Conservation (phyloP, 1,140 invertebrate genomes). For the Habropoda laboriosa region DNA sequence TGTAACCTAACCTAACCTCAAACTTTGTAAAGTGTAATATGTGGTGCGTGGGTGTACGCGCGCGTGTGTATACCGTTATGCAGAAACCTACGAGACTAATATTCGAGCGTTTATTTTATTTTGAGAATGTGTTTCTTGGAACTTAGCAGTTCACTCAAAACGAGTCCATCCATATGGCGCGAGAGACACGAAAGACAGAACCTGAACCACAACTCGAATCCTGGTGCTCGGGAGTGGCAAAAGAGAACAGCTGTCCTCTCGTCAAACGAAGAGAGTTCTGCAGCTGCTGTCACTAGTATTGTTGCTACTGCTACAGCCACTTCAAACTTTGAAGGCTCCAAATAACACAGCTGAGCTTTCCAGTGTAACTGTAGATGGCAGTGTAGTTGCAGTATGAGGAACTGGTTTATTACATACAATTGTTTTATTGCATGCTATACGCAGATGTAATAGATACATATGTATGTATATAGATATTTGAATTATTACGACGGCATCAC, state of each 20-base stretch:
- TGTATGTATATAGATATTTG: too few relatives aligned
- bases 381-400: slow-evolving; percentile 2
- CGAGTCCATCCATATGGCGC: slow-evolving; percentile 40
- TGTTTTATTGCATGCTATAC: too few relatives aligned
- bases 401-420: slow-evolving; percentile 37
- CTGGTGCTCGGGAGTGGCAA: slow-evolving; percentile 34
- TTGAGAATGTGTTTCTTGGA: slow-evolving; percentile 45
- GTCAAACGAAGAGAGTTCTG: slow-evolving; percentile 34
- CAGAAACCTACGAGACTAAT: neutral
- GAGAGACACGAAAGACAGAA: slow-evolving; percentile 46
- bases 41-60: too few relatives aligned
- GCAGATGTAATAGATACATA: neutral
- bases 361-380: slow-evolving; percentile 22
- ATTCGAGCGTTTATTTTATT: slow-evolving; percentile 23
- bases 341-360: slow-evolving; percentile 17
- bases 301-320: slow-evolving; percentile 1
- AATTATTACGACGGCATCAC: too few relatives aligned
- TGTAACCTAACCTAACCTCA: too few relatives aligned
- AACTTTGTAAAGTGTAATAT: too few relatives aligned
- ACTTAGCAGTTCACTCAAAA: slow-evolving; percentile 10
- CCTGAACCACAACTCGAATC: slow-evolving; percentile 44
- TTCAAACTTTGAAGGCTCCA: slow-evolving; percentile 3
- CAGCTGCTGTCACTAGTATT: slow-evolving; percentile 55
- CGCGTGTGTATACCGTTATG: neutral
- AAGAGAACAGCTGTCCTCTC: slow-evolving; percentile 50